These are phyloP conservation scores for Lagorchestes hirsutus DNA, from an alignment of 2,797 vertebrate genomes.

Conservation along the genomic window DNA sequence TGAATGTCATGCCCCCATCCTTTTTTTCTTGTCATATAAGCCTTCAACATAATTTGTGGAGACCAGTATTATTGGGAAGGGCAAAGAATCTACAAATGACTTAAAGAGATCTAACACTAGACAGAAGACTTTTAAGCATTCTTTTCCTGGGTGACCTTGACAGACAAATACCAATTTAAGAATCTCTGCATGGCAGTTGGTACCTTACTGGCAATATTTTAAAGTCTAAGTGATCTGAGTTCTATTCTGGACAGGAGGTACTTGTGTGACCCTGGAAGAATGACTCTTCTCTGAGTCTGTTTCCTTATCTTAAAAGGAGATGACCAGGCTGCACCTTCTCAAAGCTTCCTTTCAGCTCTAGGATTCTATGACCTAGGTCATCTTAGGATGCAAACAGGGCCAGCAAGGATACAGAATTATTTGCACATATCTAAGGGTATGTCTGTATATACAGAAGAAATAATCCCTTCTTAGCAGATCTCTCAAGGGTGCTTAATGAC, in stretches of 20 bases:
- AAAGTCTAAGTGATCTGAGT: not conserved
- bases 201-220: not conserved
- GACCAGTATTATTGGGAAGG: not conserved
- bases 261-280: not conserved
- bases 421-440: not conserved
- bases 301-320: not conserved
- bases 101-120: not conserved
- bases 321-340: not conserved
- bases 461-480: conserved; percentile 22
- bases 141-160: not conserved
- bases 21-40: not conserved
- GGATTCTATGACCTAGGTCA: not conserved
- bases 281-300: not conserved
- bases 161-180: not conserved
- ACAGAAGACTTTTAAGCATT: not conserved
- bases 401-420: not conserved
- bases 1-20: not conserved
- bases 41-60: not conserved
- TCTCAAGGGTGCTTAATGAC: conserved; percentile 18
- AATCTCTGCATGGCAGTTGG: not conserved
- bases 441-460: not conserved
- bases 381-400: not conserved
- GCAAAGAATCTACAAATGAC: not conserved
- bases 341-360: not conserved
- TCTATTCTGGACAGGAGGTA: conserved; percentile 10